Evolutionary conservation across 2,888 invertebrate genomes (phyloP).

Genomic region (Agrotis segetum): DNA sequence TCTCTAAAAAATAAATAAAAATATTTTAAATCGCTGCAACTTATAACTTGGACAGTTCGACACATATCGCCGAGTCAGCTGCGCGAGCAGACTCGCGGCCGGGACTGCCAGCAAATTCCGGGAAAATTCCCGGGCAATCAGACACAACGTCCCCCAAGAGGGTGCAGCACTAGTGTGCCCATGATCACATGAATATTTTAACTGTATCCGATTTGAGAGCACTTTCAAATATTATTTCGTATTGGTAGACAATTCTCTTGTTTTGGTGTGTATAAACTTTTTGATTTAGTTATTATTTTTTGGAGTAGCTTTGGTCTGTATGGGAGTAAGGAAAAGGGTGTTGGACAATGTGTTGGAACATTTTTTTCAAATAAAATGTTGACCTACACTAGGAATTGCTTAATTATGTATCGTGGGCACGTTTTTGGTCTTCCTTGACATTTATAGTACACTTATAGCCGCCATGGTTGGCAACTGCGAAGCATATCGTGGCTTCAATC

Average conservation of each 20-base stretch:
- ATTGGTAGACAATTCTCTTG: conserved; percentile 20
- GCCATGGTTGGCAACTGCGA: too few relatives aligned
- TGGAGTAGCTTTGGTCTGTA: not conserved
- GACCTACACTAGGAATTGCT: too few relatives aligned
- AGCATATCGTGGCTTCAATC: too few relatives aligned
- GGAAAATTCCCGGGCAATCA: conserved; percentile 77
- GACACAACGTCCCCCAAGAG: conserved; percentile 67
- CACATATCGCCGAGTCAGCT: conserved; percentile 67
- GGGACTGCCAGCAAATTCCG: conserved; percentile 70
- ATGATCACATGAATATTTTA: conserved; percentile 56
- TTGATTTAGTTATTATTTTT: not conserved
- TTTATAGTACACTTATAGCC: too few relatives aligned
- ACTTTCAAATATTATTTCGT: conserved; percentile 36
- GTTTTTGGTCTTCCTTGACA: too few relatives aligned
- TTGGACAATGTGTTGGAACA: too few relatives aligned
- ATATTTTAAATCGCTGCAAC: not conserved
- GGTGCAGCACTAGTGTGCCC: conserved; percentile 66
- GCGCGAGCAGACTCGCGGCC: conserved; percentile 69
- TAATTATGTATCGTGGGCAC: too few relatives aligned
- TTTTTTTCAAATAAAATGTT: too few relatives aligned
- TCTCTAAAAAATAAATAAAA: too few relatives aligned
- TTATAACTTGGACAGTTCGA: conserved; percentile 28
- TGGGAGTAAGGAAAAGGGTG: not conserved
- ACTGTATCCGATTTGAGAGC: conserved; percentile 40
- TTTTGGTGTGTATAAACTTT: not conserved